These are phyloP conservation scores for Paguma larvata DNA, from an alignment of 2,797 vertebrate species.

Conservation along the genomic window DNA sequence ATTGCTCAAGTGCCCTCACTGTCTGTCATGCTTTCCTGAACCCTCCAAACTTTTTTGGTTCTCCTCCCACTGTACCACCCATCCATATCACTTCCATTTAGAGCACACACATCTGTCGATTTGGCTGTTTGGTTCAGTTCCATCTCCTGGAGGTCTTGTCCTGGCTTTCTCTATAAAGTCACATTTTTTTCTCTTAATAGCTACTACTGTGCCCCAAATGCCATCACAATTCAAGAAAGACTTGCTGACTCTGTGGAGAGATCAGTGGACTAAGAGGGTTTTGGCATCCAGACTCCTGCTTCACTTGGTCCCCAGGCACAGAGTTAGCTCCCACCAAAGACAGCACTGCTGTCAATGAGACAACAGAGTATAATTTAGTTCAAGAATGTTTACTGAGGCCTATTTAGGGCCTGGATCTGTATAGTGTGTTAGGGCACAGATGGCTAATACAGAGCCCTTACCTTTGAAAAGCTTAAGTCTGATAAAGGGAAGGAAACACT, in stretches of 20 bases:
- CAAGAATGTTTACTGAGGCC: slow-evolving; percentile 36
- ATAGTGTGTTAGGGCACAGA: slow-evolving; percentile 7
- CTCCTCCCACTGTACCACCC: slow-evolving; percentile 18
- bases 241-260: background rate
- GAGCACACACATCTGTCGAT: background rate
- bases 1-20: slow-evolving; percentile 20
- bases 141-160: slow-evolving; percentile 46
- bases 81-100: slow-evolving; percentile 15
- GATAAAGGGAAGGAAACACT: slow-evolving; percentile 57
- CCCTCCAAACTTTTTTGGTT: background rate
- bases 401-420: background rate
- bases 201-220: slow-evolving; percentile 15
- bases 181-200: slow-evolving; percentile 20
- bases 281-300: slow-evolving; percentile 50
- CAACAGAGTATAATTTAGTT: slow-evolving; percentile 33
- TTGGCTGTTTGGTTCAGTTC: slow-evolving; percentile 26
- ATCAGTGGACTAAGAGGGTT: slow-evolving; percentile 11
- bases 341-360: slow-evolving; percentile 46
- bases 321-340: slow-evolving; percentile 13
- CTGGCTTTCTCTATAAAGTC: background rate
- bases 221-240: slow-evolving; percentile 56
- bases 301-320: slow-evolving; percentile 37
- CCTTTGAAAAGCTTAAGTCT: slow-evolving; percentile 60
- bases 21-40: slow-evolving; percentile 28
- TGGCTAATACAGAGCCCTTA: slow-evolving; percentile 28